phyloP scores from a whole-genome alignment of 92 coral and sea anemone genomes.

The Actinernus sp. region DNA sequence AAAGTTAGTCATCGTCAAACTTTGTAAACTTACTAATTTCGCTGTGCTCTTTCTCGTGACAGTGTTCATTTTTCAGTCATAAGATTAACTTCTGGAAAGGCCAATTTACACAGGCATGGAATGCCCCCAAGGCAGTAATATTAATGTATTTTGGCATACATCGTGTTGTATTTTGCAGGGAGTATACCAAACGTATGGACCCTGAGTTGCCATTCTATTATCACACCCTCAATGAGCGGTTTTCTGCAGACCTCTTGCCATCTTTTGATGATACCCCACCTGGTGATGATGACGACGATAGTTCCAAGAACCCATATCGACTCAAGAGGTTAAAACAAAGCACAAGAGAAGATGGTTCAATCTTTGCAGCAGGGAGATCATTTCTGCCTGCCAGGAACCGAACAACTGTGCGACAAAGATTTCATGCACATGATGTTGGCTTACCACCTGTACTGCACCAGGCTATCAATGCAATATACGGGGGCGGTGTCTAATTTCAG shows the following conservation, averaged over 20 bases:
- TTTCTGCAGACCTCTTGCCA: slow-evolving; percentile 11
- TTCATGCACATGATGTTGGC: slow-evolving; percentile 24
- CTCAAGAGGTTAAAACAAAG: slow-evolving; percentile 3
- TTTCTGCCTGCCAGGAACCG: slow-evolving; percentile 23
- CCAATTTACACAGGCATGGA: too few species aligned
- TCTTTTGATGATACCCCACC: slow-evolving; percentile 19
- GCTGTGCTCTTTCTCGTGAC: too few species aligned
- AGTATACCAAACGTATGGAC: slow-evolving; percentile 33
- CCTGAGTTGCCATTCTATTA: slow-evolving; percentile 33
- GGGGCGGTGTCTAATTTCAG: too few species aligned
- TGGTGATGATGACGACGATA: slow-evolving; percentile 4
- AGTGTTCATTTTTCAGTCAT: too few species aligned
- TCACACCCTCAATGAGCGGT: slow-evolving; percentile 36
- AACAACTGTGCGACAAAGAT: slow-evolving; percentile 8
- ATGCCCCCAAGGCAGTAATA: too few species aligned
- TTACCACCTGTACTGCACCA: slow-evolving; percentile 16
- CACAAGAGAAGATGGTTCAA: slow-evolving; percentile 15
- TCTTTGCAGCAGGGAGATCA: slow-evolving; percentile 25
- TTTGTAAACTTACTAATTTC: too few species aligned
- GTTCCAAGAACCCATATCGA: slow-evolving; percentile 17
- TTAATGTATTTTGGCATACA: too few species aligned
- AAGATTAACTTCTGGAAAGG: too few species aligned
- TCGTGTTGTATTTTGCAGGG: too few species aligned
- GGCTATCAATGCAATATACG: too few species aligned
- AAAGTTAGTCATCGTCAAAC: too few species aligned